Conservation (phyloP, 92 coral and sea anemone genomes). For the Meandrina meandrites region DNA sequence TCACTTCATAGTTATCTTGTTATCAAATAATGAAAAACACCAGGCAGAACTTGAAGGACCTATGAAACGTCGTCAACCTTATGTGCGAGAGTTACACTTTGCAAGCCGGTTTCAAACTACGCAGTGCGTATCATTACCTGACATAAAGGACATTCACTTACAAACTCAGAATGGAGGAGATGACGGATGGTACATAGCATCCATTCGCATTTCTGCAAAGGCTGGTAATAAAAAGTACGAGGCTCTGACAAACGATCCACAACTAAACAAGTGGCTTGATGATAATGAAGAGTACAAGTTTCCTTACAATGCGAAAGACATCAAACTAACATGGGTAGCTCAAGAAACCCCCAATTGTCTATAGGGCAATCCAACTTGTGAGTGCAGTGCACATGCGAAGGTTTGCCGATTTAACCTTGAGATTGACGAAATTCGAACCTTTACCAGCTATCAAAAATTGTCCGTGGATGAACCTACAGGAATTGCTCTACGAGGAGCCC, state of each 20-base stretch:
- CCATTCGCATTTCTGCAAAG: slow-evolving; percentile 35
- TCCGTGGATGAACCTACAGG: slow-evolving; percentile 6
- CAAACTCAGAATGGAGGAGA: slow-evolving; percentile 5
- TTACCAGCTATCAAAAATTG: neutral
- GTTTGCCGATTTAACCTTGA: slow-evolving; percentile 25
- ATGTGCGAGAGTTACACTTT: slow-evolving; percentile 30
- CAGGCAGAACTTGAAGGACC: slow-evolving; percentile 31
- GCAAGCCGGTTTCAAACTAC: slow-evolving; percentile 17
- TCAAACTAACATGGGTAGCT: slow-evolving; percentile 11
- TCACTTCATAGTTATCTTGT: slow-evolving; percentile 4
- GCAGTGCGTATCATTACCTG: slow-evolving; percentile 14
- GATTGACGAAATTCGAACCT: slow-evolving; percentile 6
- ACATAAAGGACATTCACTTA: slow-evolving; percentile 4
- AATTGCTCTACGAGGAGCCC: slow-evolving; percentile 10
- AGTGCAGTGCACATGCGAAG: neutral
- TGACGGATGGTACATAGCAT: slow-evolving; percentile 32
- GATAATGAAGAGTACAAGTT: neutral
- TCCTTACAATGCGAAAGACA: slow-evolving; percentile 27
- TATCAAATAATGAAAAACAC: neutral
- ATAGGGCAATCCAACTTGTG: slow-evolving; percentile 17
- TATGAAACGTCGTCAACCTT: neutral
- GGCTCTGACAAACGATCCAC: slow-evolving; percentile 26
- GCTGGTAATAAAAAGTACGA: slow-evolving; percentile 11
- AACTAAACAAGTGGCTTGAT: slow-evolving; percentile 31
- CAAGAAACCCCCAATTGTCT: slow-evolving; percentile 8